A percentile compares a stretch with the other conserved stretches of the same genome.
Conservation (phyloP, 2,113 vertebrate species). For the Amphilophus citrinellus region DNA sequence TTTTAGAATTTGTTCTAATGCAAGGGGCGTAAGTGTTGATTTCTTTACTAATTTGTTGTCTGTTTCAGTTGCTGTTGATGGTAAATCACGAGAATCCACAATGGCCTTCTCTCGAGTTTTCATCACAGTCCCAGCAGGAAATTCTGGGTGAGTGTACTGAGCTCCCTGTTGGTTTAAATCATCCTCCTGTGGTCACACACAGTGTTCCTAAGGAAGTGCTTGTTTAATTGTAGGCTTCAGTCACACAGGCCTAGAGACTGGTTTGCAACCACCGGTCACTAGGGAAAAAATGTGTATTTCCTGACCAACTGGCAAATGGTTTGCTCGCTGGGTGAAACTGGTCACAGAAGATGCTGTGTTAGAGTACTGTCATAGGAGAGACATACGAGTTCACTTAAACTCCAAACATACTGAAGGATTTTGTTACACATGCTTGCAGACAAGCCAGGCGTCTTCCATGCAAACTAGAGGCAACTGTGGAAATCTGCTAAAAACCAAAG, state of each 20-base stretch:
- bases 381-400: neutral
- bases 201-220: neutral
- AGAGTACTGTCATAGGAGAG: neutral
- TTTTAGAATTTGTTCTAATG: neutral
- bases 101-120: conserved; percentile 91
- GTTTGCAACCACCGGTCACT: neutral
- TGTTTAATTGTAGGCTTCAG: neutral
- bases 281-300: neutral
- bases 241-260: neutral
- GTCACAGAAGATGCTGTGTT: neutral
- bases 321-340: neutral
- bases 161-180: neutral
- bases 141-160: conserved; percentile 83
- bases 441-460: too few species aligned
- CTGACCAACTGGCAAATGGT: too few species aligned
- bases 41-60: neutral
- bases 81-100: conserved; percentile 84
- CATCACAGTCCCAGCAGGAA: conserved; percentile 87
- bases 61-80: conserved; percentile 82
- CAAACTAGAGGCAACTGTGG: too few species aligned
- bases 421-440: too few species aligned
- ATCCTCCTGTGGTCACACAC: neutral
- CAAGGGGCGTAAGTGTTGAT: neutral
- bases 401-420: neutral
- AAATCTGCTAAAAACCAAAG: too few species aligned